These are phyloP conservation scores for Steinernema scapterisci DNA, from an alignment of 2,888 invertebrate genomes.

Conservation along the genomic window DNA sequence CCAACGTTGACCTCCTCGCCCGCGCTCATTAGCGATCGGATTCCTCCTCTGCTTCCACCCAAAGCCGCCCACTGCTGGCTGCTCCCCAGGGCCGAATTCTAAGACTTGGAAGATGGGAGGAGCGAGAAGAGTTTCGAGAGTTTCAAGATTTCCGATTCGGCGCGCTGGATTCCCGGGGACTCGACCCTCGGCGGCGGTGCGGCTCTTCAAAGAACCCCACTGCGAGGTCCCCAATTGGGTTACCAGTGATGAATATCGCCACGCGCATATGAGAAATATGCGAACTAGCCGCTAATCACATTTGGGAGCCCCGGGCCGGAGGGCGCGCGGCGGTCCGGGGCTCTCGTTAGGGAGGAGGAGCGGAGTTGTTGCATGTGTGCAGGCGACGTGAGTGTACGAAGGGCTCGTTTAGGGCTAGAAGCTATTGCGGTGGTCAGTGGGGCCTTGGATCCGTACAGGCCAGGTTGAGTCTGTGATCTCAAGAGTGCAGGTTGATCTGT, in stretches of 20 bases:
- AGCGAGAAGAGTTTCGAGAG: neutral
- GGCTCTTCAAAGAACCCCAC: neutral
- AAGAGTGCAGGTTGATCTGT: too few relatives aligned
- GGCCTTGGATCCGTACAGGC: too few relatives aligned
- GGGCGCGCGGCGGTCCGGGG: too few relatives aligned
- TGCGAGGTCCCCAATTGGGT: constrained; percentile 9
- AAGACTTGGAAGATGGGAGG: neutral
- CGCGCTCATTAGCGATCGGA: constrained; percentile 31
- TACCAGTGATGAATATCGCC: constrained; percentile 20
- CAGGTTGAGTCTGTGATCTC: too few relatives aligned
- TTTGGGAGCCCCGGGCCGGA: neutral
- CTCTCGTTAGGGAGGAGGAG: constrained; percentile 4
- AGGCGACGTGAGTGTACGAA: too few relatives aligned
- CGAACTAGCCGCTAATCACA: constrained; percentile 3
- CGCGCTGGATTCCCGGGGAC: neutral
- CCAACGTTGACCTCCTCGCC: constrained; percentile 23
- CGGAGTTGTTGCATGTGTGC: constrained; percentile 1
- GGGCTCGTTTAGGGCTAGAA: too few relatives aligned
- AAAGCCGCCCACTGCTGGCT: too few relatives aligned
- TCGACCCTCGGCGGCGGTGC: neutral
- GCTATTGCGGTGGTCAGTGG: too few relatives aligned
- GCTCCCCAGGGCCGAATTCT: constrained; percentile 13
- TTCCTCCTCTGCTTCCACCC: too few relatives aligned
- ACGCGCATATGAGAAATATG: neutral
- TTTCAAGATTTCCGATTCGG: constrained; percentile 14